Conservation (phyloP, 2,797 vertebrate species). For the Syngnathus acus region DNA sequence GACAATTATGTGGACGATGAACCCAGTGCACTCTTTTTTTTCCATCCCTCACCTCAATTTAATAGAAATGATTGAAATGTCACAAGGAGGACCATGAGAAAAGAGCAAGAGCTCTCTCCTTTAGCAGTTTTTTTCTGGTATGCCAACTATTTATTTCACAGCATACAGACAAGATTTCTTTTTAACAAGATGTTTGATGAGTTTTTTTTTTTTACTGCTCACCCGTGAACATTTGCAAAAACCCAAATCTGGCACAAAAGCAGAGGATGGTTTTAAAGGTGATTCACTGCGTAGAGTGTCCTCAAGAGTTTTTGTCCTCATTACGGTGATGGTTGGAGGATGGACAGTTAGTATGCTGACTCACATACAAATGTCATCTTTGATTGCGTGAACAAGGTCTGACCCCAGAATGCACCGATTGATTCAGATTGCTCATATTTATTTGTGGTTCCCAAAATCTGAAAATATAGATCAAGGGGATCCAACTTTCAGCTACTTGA, state of each 20-base stretch:
- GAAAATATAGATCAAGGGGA: too few species aligned
- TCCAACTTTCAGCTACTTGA: too few species aligned
- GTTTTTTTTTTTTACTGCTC: slow-evolving; percentile 16
- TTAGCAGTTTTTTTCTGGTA: too few species aligned
- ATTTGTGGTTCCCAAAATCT: too few species aligned
- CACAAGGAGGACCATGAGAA: slow-evolving; percentile 11
- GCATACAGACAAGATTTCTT: slow-evolving; percentile 26
- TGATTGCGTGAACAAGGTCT: background rate
- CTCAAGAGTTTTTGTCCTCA: slow-evolving; percentile 31
- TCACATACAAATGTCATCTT: background rate
- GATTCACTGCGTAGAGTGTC: slow-evolving; percentile 33
- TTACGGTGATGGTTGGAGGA: slow-evolving; percentile 30
- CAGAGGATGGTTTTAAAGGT: slow-evolving; percentile 29
- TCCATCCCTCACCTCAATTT: slow-evolving; percentile 15
- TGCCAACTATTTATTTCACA: slow-evolving; percentile 11
- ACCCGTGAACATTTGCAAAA: slow-evolving; percentile 32
- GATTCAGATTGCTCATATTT: too few species aligned
- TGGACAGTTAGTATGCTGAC: slow-evolving; percentile 1
- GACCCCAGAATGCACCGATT: background rate
- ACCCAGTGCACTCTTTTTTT: slow-evolving; percentile 33
- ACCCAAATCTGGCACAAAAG: slow-evolving; percentile 34
- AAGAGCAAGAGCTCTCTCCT: background rate
- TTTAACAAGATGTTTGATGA: slow-evolving; percentile 18
- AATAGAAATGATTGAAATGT: slow-evolving; percentile 40
- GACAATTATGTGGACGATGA: slow-evolving; percentile 39